Conservation (phyloP, 1,140 invertebrate species). For the Aethina tumida region DNA sequence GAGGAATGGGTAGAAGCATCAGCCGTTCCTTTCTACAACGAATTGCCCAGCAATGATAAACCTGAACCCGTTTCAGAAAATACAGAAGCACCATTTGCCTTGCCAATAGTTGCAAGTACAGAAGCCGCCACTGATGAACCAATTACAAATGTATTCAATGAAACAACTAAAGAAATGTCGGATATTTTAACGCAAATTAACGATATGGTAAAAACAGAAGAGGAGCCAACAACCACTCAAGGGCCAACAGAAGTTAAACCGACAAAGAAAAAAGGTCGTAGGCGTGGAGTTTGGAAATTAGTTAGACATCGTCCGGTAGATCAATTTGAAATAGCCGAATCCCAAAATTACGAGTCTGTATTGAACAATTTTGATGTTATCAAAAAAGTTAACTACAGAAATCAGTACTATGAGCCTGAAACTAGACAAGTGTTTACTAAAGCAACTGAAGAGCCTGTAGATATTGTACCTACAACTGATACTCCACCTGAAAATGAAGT, state of each 20-base stretch:
- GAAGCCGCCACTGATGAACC: slow-evolving; percentile 10
- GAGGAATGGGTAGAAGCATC: slow-evolving; percentile 13
- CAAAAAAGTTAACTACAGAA: slow-evolving; percentile 15
- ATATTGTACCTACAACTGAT: slow-evolving; percentile 2
- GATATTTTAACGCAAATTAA: slow-evolving; percentile 9
- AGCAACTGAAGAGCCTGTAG: slow-evolving; percentile 9
- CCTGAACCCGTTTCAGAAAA: background rate
- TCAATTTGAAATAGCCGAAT: slow-evolving; percentile 56
- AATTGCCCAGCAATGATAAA: background rate
- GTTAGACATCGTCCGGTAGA: slow-evolving; percentile 49
- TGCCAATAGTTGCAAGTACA: slow-evolving; percentile 8
- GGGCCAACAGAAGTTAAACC: slow-evolving; percentile 6
- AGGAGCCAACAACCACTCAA: slow-evolving; percentile 3
- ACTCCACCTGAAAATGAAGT: background rate
- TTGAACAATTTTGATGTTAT: slow-evolving; percentile 21
- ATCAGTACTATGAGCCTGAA: slow-evolving; percentile 5
- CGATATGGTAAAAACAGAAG: slow-evolving; percentile 6
- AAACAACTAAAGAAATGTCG: slow-evolving; percentile 9
- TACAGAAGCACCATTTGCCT: slow-evolving; percentile 9
- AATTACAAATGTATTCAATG: slow-evolving; percentile 8
- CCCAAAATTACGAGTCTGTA: slow-evolving; percentile 40
- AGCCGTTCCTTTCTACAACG: slow-evolving; percentile 4
- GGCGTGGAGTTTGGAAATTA: slow-evolving; percentile 55
- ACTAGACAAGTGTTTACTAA: background rate
- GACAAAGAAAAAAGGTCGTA: slow-evolving; percentile 34